A percentile compares a stretch with the other conserved stretches of the same genome.
Conservation (phyloP, 2,113 vertebrate species). For the Catharus bicknelli region DNA sequence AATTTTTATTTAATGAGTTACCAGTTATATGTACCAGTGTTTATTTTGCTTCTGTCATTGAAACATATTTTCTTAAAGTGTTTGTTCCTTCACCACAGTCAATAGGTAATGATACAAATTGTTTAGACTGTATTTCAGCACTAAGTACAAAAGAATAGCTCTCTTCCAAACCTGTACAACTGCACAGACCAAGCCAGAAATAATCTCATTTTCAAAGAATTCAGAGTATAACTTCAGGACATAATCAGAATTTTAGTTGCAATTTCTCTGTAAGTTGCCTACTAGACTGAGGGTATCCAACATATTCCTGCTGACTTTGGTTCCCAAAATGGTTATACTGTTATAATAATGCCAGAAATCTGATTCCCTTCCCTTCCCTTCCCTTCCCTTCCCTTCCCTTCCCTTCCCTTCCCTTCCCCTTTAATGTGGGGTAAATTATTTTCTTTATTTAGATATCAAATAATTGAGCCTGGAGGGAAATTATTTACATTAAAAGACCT, state of each 20-base stretch:
- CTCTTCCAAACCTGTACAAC: background rate
- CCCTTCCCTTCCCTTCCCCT: too few relatives aligned
- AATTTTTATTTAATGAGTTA: conserved; percentile 60
- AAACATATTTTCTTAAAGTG: conserved; percentile 28
- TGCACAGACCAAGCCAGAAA: background rate
- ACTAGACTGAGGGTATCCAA: background rate
- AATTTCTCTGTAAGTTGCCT: background rate
- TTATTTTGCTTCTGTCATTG: conserved; percentile 55
- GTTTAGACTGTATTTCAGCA: background rate
- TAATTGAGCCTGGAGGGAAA: background rate
- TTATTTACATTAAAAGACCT: background rate
- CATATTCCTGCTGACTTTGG: background rate
- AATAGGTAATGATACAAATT: background rate
- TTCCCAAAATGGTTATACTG: background rate
- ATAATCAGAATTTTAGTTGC: background rate
- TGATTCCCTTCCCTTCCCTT: background rate
- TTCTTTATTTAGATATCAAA: background rate
- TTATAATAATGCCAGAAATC: background rate
- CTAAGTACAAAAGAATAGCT: background rate
- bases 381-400: background rate
- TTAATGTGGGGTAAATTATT: background rate
- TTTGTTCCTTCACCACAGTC: background rate
- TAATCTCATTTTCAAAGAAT: background rate
- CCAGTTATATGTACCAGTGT: conserved; percentile 18
- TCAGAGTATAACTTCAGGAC: background rate